Evolutionary conservation across 2,113 vertebrate species (phyloP), one percentile per base, ranked within the genome.

Genomic region (Bambusicola thoracicus): DNA sequence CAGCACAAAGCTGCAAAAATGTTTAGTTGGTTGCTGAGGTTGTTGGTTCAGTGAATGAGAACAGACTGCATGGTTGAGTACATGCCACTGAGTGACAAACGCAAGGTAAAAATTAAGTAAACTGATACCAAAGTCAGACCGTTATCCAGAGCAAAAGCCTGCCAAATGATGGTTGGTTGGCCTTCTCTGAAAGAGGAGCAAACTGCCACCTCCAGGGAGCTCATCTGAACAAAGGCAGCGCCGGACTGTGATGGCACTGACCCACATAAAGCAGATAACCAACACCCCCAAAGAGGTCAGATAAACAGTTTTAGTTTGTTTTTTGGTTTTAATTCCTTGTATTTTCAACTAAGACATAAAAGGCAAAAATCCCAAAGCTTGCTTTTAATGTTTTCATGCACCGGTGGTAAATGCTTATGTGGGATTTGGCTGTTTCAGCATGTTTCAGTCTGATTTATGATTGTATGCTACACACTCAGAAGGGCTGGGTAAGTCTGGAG

Each of bases 401-500:
- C 36, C 29, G 32, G 12, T 27, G 44, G 16, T 58, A 82, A 85
- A 66, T 69, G 25, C 85, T 95, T 85, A 10, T 61, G 76, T 73
- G 67, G 85, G 53, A 85, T 85, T 69, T 74, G 79, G 38, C 32
- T 85, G 82, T 94, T 94, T 82, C 79, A 96, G 88, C 75, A 27
- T 92, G 76, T 80, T 93, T 94, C 55, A 40, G 44, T 38, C 79
- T 83, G 40, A 21, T 85, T 80, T 66, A 19, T 40, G 65, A 92
- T 27, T 30, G 16, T 2, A 1, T 53, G 46, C 34, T 79, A 69
- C 44, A 27, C 67, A 51, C n/a, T 79, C 75, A 32, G 43, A 61
- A 76, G 65, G 63, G 8, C 65, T 83, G 72, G 43, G 20, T 74
- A 11, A 53, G 49, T 69, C 63, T 66, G 76, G 75, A 82, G 85